Evolutionary conservation across 2,888 invertebrate genomes (phyloP).

Genomic region (Drosophila limbata): DNA sequence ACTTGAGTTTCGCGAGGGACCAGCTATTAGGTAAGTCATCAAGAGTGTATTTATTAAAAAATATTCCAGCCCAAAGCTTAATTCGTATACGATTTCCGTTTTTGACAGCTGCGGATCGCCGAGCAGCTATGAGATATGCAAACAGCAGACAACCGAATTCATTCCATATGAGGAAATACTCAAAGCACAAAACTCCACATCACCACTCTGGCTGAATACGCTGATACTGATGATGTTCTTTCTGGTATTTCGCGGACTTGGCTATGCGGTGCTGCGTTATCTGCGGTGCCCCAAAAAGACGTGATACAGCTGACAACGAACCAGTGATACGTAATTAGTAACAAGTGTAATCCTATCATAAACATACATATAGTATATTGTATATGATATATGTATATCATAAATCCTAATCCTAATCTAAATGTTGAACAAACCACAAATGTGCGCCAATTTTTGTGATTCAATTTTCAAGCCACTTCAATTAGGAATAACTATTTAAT

Average conservation of each 20-base stretch:
- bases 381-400: slow-evolving; percentile 3
- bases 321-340: slow-evolving; percentile 75
- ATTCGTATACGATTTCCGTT: slow-evolving; percentile 2
- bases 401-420: slow-evolving; percentile 15
- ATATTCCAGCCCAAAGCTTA: neutral
- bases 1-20: slow-evolving; percentile 90
- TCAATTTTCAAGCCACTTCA: slow-evolving; percentile 75
- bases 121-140: slow-evolving; percentile 89
- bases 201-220: slow-evolving; percentile 91
- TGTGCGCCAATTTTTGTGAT: slow-evolving; percentile 76
- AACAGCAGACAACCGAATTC: slow-evolving; percentile 86
- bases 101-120: slow-evolving; percentile 88
- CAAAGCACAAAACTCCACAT: slow-evolving; percentile 88
- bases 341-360: slow-evolving; percentile 33
- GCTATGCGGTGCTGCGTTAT: slow-evolving; percentile 90
- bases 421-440: slow-evolving; percentile 69
- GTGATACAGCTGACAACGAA: slow-evolving; percentile 78
- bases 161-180: slow-evolving; percentile 89
- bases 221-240: slow-evolving; percentile 90
- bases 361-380: neutral
- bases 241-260: slow-evolving; percentile 89
- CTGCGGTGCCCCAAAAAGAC: slow-evolving; percentile 88
- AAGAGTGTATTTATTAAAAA: neutral
- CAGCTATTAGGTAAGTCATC: slow-evolving; percentile 88
- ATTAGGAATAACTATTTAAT: slow-evolving; percentile 46